Conservation (phyloP, 2,888 invertebrate species). For the Dromius quadrimaculatus region DNA sequence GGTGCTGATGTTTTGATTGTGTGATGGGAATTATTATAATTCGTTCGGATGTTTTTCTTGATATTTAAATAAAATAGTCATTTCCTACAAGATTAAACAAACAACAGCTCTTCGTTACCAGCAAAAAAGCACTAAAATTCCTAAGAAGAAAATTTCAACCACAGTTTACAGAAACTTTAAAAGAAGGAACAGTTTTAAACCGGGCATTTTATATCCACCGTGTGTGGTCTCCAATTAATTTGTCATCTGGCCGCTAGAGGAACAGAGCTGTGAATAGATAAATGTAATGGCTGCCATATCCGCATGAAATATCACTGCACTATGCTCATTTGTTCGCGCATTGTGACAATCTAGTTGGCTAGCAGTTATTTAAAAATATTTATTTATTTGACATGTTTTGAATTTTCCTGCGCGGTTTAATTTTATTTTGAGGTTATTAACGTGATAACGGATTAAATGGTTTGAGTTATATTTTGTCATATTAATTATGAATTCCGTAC, state of each 20-base stretch:
- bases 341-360: constrained; percentile 25
- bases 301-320: constrained; percentile 21
- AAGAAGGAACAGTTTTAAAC: constrained; percentile 34
- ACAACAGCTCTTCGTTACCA: constrained; percentile 40
- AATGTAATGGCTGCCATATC: constrained; percentile 39
- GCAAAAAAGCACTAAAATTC: constrained; percentile 10
- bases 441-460: constrained; percentile 31
- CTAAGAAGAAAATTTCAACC: constrained; percentile 27
- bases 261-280: constrained; percentile 32
- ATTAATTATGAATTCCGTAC: neutral
- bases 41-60: constrained; percentile 40
- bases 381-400: constrained; percentile 45
- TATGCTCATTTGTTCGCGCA: constrained; percentile 40
- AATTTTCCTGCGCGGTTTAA: constrained; percentile 18
- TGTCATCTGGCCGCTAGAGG: constrained; percentile 35
- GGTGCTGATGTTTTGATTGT: constrained; percentile 56
- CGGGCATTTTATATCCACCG: constrained; percentile 35
- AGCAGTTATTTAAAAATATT: constrained; percentile 41
- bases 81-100: constrained; percentile 44
- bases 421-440: constrained; percentile 26
- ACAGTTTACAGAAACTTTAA: constrained; percentile 39
- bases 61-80: constrained; percentile 16
- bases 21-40: constrained; percentile 36
- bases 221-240: constrained; percentile 49
- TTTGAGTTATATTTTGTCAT: constrained; percentile 18